A percentile compares a stretch with the other conserved stretches of the same genome.
Conservation (phyloP, 2,113 vertebrate species). For the Mustela lutreola region DNA sequence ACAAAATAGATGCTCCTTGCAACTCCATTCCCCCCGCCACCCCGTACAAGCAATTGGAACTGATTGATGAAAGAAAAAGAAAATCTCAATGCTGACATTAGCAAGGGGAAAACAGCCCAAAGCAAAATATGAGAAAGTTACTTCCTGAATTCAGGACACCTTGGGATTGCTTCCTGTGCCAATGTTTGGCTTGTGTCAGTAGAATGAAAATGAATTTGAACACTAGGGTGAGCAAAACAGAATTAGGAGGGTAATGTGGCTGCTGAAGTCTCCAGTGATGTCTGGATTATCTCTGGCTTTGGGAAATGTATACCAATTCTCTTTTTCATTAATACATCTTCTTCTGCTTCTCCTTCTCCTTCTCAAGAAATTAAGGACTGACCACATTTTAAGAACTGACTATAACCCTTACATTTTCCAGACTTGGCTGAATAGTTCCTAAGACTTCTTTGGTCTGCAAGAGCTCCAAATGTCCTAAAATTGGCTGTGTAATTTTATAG, state of each 20-base stretch:
- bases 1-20: conserved; percentile 64
- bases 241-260: background rate
- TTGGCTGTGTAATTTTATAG: background rate
- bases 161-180: conserved; percentile 54
- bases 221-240: conserved; percentile 47
- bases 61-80: conserved; percentile 7
- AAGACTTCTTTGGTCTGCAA: background rate
- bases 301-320: background rate
- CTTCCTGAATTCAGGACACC: conserved; percentile 55
- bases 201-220: conserved; percentile 67
- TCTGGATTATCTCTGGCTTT: conserved; percentile 42
- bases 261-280: conserved; percentile 2
- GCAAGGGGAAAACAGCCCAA: conserved; percentile 51
- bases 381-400: conserved; percentile 14
- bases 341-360: too few species aligned
- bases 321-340: background rate
- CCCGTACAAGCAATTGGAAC: conserved; percentile 64
- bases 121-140: conserved; percentile 26
- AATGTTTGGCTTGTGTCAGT: conserved; percentile 64
- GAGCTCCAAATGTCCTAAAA: background rate
- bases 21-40: background rate
- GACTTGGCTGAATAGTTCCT: background rate
- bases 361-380: background rate
- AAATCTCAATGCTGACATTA: conserved; percentile 52
- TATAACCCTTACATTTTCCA: conserved; percentile 12